A percentile compares a stretch with the other conserved stretches of the same genome.
Evolutionary conservation across 2,888 invertebrate genomes (phyloP).

Genomic region (Rhingia campestris): DNA sequence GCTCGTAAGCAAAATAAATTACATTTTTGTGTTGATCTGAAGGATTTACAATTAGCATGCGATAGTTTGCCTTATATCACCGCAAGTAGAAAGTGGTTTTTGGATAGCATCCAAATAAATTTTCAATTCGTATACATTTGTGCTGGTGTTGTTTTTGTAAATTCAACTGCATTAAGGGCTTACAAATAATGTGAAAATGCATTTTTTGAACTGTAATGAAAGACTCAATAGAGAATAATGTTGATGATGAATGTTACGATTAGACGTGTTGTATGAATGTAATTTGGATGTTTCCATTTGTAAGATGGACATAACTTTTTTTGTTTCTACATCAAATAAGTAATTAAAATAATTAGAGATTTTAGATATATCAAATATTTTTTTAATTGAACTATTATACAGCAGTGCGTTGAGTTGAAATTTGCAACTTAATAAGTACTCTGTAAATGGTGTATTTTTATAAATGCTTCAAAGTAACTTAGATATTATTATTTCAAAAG

Average conservation of each 20-base stretch:
- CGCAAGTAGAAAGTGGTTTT: constrained; percentile 63
- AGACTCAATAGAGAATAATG: constrained; percentile 10
- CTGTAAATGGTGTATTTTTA: too few species aligned
- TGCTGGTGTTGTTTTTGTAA: not conserved
- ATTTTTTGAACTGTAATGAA: not conserved
- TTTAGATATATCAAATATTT: too few species aligned
- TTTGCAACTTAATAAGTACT: too few species aligned
- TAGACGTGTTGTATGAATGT: constrained; percentile 13
- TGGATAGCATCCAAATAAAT: constrained; percentile 59
- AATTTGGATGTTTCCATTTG: constrained; percentile 26
- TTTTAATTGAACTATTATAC: too few species aligned
- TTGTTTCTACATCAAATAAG: not conserved
- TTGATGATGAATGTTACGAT: constrained; percentile 41
- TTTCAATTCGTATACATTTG: constrained; percentile 11
- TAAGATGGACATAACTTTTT: constrained; percentile 22
- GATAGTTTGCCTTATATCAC: constrained; percentile 29
- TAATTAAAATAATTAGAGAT: not conserved
- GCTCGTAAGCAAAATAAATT: constrained; percentile 36
- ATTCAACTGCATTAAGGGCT: not conserved
- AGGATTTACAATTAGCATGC: constrained; percentile 24
- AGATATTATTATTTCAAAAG: too few species aligned
- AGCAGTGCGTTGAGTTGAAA: too few species aligned
- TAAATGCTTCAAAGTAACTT: too few species aligned
- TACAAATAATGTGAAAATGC: not conserved
- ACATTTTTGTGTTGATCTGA: constrained; percentile 33